A percentile compares a stretch with the other conserved stretches of the same genome.
Conservation (phyloP, 2,888 invertebrate genomes). For the Oscheius sp. region DNA sequence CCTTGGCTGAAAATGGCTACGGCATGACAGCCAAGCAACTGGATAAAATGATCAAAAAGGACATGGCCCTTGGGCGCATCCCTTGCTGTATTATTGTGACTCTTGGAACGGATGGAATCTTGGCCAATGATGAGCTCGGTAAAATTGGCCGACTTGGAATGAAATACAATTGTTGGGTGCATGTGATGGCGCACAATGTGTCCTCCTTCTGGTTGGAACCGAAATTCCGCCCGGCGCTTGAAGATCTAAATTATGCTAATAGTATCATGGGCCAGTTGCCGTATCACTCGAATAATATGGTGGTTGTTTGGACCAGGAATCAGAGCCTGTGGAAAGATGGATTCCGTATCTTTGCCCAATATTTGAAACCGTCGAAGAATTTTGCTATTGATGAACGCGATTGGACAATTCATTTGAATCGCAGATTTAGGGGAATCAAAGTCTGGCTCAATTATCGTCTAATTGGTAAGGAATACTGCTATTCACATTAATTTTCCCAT, state of each 20-base stretch:
- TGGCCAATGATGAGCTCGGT: slow-evolving; percentile 25
- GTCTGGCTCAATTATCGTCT: slow-evolving; percentile 18
- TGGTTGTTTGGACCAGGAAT: slow-evolving; percentile 14
- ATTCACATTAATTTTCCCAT: too few species aligned
- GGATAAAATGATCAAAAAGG: slow-evolving; percentile 22
- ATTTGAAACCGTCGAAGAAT: slow-evolving; percentile 21
- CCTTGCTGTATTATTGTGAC: slow-evolving; percentile 24
- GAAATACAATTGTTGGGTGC: slow-evolving; percentile 16
- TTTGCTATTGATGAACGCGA: slow-evolving; percentile 23
- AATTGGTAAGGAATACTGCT: too few species aligned
- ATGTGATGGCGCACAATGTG: slow-evolving; percentile 29
- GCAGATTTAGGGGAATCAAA: slow-evolving; percentile 20
- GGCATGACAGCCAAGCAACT: slow-evolving; percentile 18
- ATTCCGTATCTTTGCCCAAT: slow-evolving; percentile 19
- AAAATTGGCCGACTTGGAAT: slow-evolving; percentile 14
- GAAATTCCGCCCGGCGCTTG: slow-evolving; percentile 12
- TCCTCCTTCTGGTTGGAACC: slow-evolving; percentile 13
- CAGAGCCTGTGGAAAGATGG: slow-evolving; percentile 24
- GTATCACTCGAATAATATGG: slow-evolving; percentile 13
- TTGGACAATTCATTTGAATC: slow-evolving; percentile 27
- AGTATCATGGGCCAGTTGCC: slow-evolving; percentile 22
- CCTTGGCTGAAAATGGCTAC: slow-evolving; percentile 13
- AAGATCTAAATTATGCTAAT: neutral
- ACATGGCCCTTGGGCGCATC: slow-evolving; percentile 1
- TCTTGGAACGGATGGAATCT: slow-evolving; percentile 20